phyloP scores from a whole-genome alignment of 2,797 vertebrate genomes.

The Onychomys torridus region DNA sequence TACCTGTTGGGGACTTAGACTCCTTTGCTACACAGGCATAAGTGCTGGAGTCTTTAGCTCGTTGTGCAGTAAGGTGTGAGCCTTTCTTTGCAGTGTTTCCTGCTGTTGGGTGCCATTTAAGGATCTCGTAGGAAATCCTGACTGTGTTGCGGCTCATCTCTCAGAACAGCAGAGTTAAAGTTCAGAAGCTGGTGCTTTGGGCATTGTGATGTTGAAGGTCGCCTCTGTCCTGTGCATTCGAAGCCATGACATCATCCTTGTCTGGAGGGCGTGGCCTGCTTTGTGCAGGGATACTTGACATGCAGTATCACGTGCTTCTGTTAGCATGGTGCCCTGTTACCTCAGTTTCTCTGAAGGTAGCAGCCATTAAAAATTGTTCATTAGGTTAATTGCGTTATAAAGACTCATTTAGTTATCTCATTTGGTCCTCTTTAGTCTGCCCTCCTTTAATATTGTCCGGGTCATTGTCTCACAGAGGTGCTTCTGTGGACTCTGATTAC shows the following conservation, averaged over 20 bases:
- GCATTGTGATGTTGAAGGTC: background rate
- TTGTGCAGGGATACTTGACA: background rate
- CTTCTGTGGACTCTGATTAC: background rate
- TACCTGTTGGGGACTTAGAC: background rate
- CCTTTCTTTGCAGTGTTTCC: background rate
- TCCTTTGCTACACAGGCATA: background rate
- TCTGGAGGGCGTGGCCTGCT: background rate
- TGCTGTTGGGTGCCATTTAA: background rate
- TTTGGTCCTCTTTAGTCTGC: background rate
- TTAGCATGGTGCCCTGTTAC: background rate
- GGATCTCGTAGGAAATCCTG: background rate
- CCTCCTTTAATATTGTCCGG: background rate
- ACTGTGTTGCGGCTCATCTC: background rate
- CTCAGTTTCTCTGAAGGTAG: background rate
- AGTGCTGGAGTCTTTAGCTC: background rate
- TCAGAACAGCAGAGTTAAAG: background rate
- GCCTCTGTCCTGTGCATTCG: background rate
- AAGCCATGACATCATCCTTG: background rate
- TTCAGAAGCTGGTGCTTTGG: background rate
- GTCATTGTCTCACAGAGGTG: background rate
- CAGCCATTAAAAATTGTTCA: background rate
- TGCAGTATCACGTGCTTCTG: background rate
- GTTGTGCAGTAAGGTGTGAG: background rate
- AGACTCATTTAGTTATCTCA: background rate
- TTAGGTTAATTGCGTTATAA: slow-evolving; percentile 25